A percentile compares a stretch with the other conserved stretches of the same genome.
Evolutionary conservation across 2,888 invertebrate species (phyloP).

Genomic region (Diarsia dahlii): DNA sequence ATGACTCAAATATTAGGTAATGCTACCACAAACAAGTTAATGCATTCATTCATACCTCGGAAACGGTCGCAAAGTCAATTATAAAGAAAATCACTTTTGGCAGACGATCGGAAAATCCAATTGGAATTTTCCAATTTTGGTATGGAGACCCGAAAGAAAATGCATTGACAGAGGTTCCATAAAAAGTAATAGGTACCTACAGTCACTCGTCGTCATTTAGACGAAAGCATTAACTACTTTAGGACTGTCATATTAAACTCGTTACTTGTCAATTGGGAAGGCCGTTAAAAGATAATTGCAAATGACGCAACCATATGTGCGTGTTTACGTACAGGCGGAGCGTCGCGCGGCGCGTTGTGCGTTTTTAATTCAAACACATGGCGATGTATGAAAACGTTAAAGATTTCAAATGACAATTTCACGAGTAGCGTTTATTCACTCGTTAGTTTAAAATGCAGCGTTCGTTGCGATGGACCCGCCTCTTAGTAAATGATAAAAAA

Average conservation of each 20-base stretch:
- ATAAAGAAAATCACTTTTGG: conserved; percentile 38
- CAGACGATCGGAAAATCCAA: conserved; percentile 8
- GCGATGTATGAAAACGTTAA: too few species aligned
- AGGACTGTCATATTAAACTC: not conserved
- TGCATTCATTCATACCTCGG: not conserved
- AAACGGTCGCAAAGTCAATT: not conserved
- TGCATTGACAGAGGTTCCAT: conserved; percentile 9
- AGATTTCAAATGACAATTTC: too few species aligned
- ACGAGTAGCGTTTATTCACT: too few species aligned
- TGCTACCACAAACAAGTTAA: conserved; percentile 4
- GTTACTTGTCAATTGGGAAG: not conserved
- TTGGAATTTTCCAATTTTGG: conserved; percentile 27
- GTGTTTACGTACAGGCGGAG: too few species aligned
- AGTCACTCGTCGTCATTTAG: too few species aligned
- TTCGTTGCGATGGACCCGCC: too few species aligned
- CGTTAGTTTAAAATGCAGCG: too few species aligned
- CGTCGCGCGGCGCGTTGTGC: too few species aligned
- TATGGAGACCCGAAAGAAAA: conserved; percentile 7
- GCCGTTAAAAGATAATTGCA: not conserved
- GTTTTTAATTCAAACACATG: too few species aligned
- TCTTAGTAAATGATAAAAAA: too few species aligned
- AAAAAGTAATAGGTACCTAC: conserved; percentile 18
- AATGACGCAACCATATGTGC: not conserved
- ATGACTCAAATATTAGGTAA: not conserved
- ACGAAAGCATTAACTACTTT: not conserved